Conservation (phyloP, 2,113 vertebrate genomes). For the Arothron firmamentum region DNA sequence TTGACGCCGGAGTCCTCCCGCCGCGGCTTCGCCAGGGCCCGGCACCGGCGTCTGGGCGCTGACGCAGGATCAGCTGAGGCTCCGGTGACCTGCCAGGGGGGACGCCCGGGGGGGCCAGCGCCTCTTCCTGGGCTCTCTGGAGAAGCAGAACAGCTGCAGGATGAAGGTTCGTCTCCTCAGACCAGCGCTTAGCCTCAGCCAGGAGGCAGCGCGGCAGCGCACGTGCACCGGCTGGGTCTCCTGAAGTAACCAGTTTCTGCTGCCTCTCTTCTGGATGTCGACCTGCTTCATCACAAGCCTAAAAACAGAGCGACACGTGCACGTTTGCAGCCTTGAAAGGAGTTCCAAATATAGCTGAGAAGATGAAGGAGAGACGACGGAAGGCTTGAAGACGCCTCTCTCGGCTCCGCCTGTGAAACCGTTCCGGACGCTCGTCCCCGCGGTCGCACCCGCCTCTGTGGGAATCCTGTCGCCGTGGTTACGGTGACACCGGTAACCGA, state of each 20-base stretch:
- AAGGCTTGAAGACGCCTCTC: neutral
- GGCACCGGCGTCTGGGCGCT: slow-evolving; percentile 30
- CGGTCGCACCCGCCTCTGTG: neutral
- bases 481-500: slow-evolving; percentile 2
- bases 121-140: slow-evolving; percentile 41
- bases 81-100: slow-evolving; percentile 27
- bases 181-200: too few species aligned
- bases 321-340: slow-evolving; percentile 20
- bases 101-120: slow-evolving; percentile 34
- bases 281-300: neutral
- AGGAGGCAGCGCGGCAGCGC: too few species aligned
- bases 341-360: slow-evolving; percentile 23
- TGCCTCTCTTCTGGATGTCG: neutral
- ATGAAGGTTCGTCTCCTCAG: neutral
- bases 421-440: neutral
- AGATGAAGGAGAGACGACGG: neutral
- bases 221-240: too few species aligned
- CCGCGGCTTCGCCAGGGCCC: slow-evolving; percentile 8
- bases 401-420: neutral
- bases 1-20: slow-evolving; percentile 34
- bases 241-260: too few species aligned
- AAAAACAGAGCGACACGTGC: neutral
- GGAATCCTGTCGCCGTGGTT: neutral
- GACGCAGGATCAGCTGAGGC: slow-evolving; percentile 48
- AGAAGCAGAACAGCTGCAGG: slow-evolving; percentile 57